Base-by-base conservation (phyloP, 1,140 invertebrate species). In the Geopemphigus sp. region DNA sequence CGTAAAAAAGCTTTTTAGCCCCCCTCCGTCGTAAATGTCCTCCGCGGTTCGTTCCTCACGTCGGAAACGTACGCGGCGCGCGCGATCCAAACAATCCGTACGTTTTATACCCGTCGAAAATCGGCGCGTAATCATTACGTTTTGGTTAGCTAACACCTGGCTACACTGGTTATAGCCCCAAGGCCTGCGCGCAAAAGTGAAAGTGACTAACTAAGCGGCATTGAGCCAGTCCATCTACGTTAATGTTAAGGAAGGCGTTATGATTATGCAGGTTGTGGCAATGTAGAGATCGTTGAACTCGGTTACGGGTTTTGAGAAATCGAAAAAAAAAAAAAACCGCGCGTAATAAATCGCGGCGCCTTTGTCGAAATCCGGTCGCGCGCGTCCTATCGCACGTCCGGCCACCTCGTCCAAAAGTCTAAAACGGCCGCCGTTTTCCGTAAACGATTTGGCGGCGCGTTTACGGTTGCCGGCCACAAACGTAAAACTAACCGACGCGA, bases 221-320 rank as follows among this genome's bases (percentile, higher is more conserved):
- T 78, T 78, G 74, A 78, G 74, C 74, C 74, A 78, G 74, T 78
- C 74, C 74, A 78, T 78, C 74, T 78, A 78, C 74, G 74, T 50
- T 78, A 78, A 78, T 78, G 57, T 78, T 78, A 78, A 78, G 74
- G 74, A 78, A 78, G 74, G 74, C 74, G 74, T 78, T 78, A 63
- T 63, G 74, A 78, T 78, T 78, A 78, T 78, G 74, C 74, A 57
- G 74, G 56, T 61, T 78, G 57, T 78, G 57, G 74, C 74, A 63
- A 78, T 78, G 74, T 74, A 47, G 57, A 45, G 74, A 78, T 59
- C 74, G 17, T 47, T 78, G 74, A 78, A 78, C 74, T 29, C 72
- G 19, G 50, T 72, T 54, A 54, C 50, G 54, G 50, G 26, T 54
- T 72, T 24, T 72, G 26, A 72, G 68, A 72, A 72, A 72, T 53